These are phyloP conservation scores for Apis cerana DNA, from an alignment of 1,140 invertebrate genomes.

Conservation along the genomic window DNA sequence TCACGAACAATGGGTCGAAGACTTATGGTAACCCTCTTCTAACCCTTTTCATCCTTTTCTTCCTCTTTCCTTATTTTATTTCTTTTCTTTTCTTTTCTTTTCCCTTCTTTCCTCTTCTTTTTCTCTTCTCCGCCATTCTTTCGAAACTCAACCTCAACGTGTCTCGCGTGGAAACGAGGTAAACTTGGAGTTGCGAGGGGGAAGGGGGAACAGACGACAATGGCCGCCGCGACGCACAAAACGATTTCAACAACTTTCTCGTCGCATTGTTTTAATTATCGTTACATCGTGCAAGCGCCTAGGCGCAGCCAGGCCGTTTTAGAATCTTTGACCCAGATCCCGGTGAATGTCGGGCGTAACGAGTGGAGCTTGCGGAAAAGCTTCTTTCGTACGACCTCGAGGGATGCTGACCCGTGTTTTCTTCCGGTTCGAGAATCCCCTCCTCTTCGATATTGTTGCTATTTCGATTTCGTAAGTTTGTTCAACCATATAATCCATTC, in stretches of 20 bases:
- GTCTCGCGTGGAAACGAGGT: too few species aligned
- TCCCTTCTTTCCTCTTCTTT: background rate
- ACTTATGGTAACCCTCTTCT: background rate
- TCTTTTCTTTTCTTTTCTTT: background rate
- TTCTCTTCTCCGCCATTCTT: too few species aligned
- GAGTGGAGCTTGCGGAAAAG: conserved; percentile 11
- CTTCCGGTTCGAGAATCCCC: background rate
- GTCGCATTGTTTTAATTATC: conserved; percentile 49
- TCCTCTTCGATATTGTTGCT: background rate
- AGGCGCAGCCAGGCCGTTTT: conserved; percentile 1
- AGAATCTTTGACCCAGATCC: conserved; percentile 46
- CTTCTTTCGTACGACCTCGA: background rate
- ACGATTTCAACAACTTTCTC: conserved; percentile 33
- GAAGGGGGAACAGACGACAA: background rate
- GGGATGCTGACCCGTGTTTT: background rate
- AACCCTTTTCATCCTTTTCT: background rate
- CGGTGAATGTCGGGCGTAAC: conserved; percentile 1
- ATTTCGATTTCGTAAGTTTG: too few species aligned
- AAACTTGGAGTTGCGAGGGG: background rate
- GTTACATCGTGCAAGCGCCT: conserved; percentile 4
- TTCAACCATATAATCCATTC: too few species aligned
- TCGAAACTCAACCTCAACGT: background rate
- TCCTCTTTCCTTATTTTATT: background rate
- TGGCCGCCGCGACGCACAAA: background rate
- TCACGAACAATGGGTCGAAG: background rate